Evolutionary conservation across 1,140 invertebrate species (phyloP), one percentile per base, ranked within the genome.

Genomic region (Sarcophaga bullata): DNA sequence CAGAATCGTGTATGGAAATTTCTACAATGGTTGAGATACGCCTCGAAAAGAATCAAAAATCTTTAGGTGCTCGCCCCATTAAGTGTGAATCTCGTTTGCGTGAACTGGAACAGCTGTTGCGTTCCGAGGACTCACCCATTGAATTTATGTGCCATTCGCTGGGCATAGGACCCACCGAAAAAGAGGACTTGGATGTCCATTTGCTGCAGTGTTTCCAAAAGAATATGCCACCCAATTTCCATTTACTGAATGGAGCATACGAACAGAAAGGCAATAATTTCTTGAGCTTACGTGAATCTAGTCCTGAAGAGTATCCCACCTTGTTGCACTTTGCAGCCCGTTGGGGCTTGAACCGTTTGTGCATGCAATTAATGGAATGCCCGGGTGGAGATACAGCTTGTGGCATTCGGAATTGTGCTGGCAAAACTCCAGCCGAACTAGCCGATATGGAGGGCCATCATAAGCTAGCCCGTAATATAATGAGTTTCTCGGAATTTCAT

Each of bases 111-210:
- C 95, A 96, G 85, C 92, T 97, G 82, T 91, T 97, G 50, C 90
- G 95, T 62, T 93, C 94, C 1, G 93, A 94, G 58, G 95, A 96
- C 84, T 95, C 95, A 90, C 96, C 96, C 0, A 90, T 97, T 50
- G 94, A 96, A 87, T 96, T 96, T 86, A 95, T 97, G 94, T 96
- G 96, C 85, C 95, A 96, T 92, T 95, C 95, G 1, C 90, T 97
- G 82, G 95, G 95, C 50, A 94, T 97, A 84, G 94, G 93, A 87
- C 92, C 94, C 0, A 93, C 93, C 6, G 94, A 95, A 84, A 92
- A 93, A 25, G 95, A 96, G 83, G 94, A 95, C 85, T 88, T 97
- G 81, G 96, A 97, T 87, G 94, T 93, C 85, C 96, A 95, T 92
- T 92, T 97, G 91, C 91, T 96, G 81, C 93, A 94, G 83, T 93